phyloP scores from a whole-genome alignment of 2,888 invertebrate species.

The Cistogaster globosa region DNA sequence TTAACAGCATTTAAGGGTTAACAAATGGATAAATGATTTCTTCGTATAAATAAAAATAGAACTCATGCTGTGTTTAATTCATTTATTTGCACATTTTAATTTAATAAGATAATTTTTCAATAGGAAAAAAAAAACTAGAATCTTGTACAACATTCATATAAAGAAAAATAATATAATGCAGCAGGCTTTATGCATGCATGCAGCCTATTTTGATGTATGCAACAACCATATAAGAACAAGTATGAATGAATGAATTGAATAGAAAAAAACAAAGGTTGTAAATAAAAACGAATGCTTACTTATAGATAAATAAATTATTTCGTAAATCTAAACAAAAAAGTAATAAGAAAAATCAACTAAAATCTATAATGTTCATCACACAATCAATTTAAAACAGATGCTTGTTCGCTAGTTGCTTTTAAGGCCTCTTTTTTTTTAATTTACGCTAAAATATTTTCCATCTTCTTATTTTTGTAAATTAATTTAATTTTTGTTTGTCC shows the following conservation, averaged over 20 bases:
- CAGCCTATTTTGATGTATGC: conserved; percentile 59
- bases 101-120: conserved; percentile 73
- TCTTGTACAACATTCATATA: conserved; percentile 59
- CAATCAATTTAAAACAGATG: conserved; percentile 67
- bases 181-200: conserved; percentile 49
- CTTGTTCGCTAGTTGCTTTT: conserved; percentile 38
- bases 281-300: conserved; percentile 8
- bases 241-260: conserved; percentile 2
- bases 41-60: conserved; percentile 52
- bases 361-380: conserved; percentile 56
- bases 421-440: conserved; percentile 41
- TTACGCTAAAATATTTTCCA: conserved; percentile 56
- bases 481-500: conserved; percentile 52
- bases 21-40: conserved; percentile 52
- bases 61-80: conserved; percentile 72
- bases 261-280: conserved; percentile 10
- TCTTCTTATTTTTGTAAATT: conserved; percentile 50
- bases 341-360: conserved; percentile 33
- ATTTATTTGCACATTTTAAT: conserved; percentile 74
- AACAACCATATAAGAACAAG: conserved; percentile 44
- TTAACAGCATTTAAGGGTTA: conserved; percentile 57
- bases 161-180: conserved; percentile 58
- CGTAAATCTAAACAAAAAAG: conserved; percentile 47
- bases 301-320: conserved; percentile 59
- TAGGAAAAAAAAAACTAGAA: conserved; percentile 49